Base-by-base conservation (phyloP, 1,140 invertebrate genomes). In the Cepaea nemoralis region DNA sequence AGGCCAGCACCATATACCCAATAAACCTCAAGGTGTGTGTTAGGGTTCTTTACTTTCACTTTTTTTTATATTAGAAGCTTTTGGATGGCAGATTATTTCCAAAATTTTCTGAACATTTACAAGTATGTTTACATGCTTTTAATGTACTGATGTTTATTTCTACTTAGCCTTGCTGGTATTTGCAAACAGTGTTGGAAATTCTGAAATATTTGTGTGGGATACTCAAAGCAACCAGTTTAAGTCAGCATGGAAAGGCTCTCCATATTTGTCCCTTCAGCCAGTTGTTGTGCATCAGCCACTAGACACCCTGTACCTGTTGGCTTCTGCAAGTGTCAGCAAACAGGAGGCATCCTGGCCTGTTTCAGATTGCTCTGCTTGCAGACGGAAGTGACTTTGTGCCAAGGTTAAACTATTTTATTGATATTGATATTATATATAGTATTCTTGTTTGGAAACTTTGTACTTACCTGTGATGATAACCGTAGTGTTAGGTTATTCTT, bases 351-450 rank as follows among this genome's bases (percentile, higher is more conserved):
- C 67, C 85, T 10, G 83, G 76, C 14, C 27, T 90, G 3, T 87
- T 85, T 81, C 88, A 89, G 74, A 63, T 89, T 50, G 80, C 87
- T 1, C 84, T 87, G 73, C 77, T 90, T 8, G 85, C 67, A 22
- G 50, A 85, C 42, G 81, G 85, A 48, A 90, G 88, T 84, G 88
- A 89, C 82, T 90, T 84, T 84, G 86, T 88, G 2, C 88, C 88
- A 80, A 89, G 89, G 89, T 89, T 14, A 55, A 19, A 24, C 19
- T 19, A 55, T 10, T 10, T 22, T 14, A 55, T 55, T 3, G n/a
- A 55, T 19, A 55, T 55, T 5, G 50, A 22, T 14, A 22, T 55
- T 22, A 55, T 3, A 55, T 55, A 45, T 45, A 45, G 42, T 45
- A 45, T 45, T 45, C 42, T 45, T 45, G 19, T n/a, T n/a, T n/a